Evolutionary conservation across 2,113 vertebrate species (phyloP).

Genomic region (Sorex fumeus): DNA sequence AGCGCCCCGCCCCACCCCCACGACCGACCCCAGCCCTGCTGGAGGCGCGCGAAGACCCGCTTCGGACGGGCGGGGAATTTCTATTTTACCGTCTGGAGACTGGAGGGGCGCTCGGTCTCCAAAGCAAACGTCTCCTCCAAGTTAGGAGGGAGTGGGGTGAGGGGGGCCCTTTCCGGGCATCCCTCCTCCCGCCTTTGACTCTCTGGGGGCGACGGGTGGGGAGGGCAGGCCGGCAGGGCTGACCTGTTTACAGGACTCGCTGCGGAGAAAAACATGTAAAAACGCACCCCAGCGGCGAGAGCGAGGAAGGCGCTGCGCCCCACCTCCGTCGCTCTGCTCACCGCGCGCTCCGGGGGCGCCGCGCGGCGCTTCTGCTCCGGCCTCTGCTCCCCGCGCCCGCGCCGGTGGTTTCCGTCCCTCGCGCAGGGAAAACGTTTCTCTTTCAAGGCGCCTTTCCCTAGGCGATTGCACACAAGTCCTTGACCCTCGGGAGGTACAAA

Average conservation of each 20-base stretch:
- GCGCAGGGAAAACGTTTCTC: neutral
- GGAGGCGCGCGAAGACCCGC: slow-evolving; percentile 35
- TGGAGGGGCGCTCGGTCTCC: slow-evolving; percentile 16
- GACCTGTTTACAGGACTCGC: slow-evolving; percentile 68
- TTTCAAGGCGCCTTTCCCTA: neutral
- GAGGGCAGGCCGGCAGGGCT: slow-evolving; percentile 32
- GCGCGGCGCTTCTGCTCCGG: too few species aligned
- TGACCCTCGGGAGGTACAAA: neutral
- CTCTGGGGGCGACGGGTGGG: neutral
- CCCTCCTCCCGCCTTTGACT: too few species aligned
- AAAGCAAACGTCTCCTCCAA: slow-evolving; percentile 10
- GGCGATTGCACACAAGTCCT: neutral
- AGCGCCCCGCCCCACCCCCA: slow-evolving; percentile 56
- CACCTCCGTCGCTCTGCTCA: neutral
- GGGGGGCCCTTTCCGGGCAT: neutral
- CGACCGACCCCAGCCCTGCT: slow-evolving; percentile 62
- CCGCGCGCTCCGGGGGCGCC: too few species aligned
- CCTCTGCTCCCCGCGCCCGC: too few species aligned
- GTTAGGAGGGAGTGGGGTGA: neutral
- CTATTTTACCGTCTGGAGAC: slow-evolving; percentile 68
- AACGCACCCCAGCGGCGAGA: slow-evolving; percentile 62
- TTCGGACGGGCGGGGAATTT: neutral
- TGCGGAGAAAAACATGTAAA: slow-evolving; percentile 73
- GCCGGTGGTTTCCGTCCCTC: neutral
- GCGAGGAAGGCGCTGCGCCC: neutral